Percentiles rank a stretch among this genome's conserved stretches.
Evolutionary conservation across 2,113 vertebrate genomes (phyloP).

Genomic region (Nansenia antarctica): DNA sequence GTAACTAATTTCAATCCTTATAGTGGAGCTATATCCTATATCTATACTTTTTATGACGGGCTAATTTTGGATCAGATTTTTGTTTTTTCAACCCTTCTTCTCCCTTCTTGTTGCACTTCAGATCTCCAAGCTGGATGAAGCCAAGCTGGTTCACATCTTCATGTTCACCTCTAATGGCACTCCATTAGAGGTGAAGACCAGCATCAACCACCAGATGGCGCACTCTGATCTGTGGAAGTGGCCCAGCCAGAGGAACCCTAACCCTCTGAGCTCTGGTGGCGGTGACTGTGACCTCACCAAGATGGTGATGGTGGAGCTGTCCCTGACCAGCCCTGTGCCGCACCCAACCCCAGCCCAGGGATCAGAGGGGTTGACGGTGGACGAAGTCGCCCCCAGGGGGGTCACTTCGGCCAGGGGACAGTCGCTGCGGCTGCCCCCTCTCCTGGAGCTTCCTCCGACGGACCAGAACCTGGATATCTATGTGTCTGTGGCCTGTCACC

Average conservation of each 20-base stretch:
- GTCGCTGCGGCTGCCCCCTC: conserved; percentile 70
- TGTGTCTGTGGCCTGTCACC: conserved; percentile 89
- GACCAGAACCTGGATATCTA: conserved; percentile 89
- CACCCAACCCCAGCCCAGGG: conserved; percentile 10
- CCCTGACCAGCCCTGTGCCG: neutral
- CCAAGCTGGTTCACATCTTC: conserved; percentile 76
- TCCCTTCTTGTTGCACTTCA: conserved; percentile 57
- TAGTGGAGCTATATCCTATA: no score
- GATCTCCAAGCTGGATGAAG: conserved; percentile 81
- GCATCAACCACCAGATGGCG: conserved; percentile 84
- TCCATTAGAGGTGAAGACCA: conserved; percentile 71
- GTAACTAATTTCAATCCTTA: no score
- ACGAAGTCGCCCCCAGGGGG: neutral
- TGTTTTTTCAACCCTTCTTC: neutral
- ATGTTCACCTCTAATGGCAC: conserved; percentile 79
- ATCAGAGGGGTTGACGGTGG: neutral
- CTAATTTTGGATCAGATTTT: no score
- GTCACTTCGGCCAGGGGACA: neutral
- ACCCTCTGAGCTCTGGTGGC: no score
- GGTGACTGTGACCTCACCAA: no score
- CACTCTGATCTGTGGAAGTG: conserved; percentile 80
- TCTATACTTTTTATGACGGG: no score
- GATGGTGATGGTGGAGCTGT: conserved; percentile 21
- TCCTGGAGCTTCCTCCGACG: conserved; percentile 73
- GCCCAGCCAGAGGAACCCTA: conserved; percentile 41